These are phyloP conservation scores for Coelopa pilipes DNA, from an alignment of 2,888 invertebrate genomes.

Conservation along the genomic window DNA sequence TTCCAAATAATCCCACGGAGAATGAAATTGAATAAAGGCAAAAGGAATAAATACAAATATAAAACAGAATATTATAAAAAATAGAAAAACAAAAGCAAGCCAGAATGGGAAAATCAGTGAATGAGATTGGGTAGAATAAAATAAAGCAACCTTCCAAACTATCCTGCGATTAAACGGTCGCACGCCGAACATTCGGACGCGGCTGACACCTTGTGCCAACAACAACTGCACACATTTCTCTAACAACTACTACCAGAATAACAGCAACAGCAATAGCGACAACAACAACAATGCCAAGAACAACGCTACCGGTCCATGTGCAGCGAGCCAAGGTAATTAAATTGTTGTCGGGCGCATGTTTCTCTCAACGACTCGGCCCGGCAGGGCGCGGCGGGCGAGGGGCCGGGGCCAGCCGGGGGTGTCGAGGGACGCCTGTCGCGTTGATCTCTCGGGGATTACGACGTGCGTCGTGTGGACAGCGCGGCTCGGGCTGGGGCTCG, in stretches of 20 bases:
- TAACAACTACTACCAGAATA: slow-evolving; percentile 48
- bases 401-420: neutral
- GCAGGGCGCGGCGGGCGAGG: neutral
- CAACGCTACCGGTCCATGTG: neutral
- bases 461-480: slow-evolving; percentile 3
- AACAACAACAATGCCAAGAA: slow-evolving; percentile 19
- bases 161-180: neutral
- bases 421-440: neutral
- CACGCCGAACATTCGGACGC: slow-evolving; percentile 5
- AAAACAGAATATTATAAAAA: too few relatives aligned
- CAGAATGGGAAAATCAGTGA: too few relatives aligned
- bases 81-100: too few relatives aligned
- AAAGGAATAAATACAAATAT: too few relatives aligned
- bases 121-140: too few relatives aligned
- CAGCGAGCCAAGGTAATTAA: slow-evolving; percentile 52
- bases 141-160: neutral
- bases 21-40: too few relatives aligned
- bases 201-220: slow-evolving; percentile 26
- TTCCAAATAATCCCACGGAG: too few relatives aligned
- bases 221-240: too few relatives aligned
- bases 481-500: too few relatives aligned
- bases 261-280: slow-evolving; percentile 36
- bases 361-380: neutral
- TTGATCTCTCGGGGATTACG: slow-evolving; percentile 14
- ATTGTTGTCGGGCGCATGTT: slow-evolving; percentile 44